Evolutionary conservation across 1,140 invertebrate species (phyloP), one percentile per base, ranked within the genome.

Genomic region (Pachypeltis micranthus): DNA sequence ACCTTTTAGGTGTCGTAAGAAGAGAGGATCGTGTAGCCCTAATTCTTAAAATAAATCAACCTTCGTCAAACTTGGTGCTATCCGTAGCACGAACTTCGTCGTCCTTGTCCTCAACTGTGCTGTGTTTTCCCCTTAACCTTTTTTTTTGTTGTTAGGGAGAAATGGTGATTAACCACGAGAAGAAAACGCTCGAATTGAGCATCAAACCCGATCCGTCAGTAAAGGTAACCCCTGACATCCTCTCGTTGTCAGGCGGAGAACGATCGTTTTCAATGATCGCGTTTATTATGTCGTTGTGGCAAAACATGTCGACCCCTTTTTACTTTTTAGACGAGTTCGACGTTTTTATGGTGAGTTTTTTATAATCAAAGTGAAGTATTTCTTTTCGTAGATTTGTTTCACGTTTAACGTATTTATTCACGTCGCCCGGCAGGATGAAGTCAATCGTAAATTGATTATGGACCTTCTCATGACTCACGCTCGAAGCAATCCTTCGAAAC

Each of bases 301-400:
- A 91, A 44, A 86, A 85, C 59, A 87, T 91, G 69, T 83, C 88
- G 65, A 82, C 91, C 63, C 96, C 96, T 0, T 97, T 98, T 74
- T 88, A 92, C 72, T 93, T 96, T 72, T 78, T 98, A 47, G 96
- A 98, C 74, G 96, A 99, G 79, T 98, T 98, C 75, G 96, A 98
- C 74, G 94, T 98, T 0, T 99, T 94, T 73, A 97, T 98, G 89
- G 94, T 87, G 69, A 72, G 71, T 70, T 68, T 63, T 29, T 23
- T 47, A 31, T 61, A 21, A n/a, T n/a, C n/a, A n/a, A n/a, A n/a
- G n/a, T n/a, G n/a, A n/a, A n/a, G 57, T 59, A 66, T 67, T 60
- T 65, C 44, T 64, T 58, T 28, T 28, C 56, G 21, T 55, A 21
- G 51, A 51, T 47, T 63, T n/a, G 31, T 23, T 62, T 19, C 14